These are phyloP conservation scores for Hemiprocne comata DNA, from an alignment of 2,113 vertebrate genomes.

Conservation along the genomic window DNA sequence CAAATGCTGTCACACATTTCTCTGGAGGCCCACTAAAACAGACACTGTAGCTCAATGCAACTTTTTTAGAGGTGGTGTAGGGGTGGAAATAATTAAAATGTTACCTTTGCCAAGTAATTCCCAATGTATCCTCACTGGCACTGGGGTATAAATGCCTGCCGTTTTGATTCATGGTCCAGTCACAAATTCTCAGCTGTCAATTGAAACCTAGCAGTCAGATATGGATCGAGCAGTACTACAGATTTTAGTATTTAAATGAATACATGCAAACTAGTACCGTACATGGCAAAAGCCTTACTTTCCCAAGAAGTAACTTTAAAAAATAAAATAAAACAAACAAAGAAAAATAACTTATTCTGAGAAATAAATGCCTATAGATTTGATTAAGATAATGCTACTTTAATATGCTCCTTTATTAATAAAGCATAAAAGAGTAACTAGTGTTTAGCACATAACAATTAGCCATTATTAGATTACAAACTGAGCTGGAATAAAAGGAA, in stretches of 20 bases:
- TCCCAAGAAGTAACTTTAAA: constrained; percentile 71
- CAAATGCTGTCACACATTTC: constrained; percentile 64
- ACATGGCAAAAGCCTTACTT: constrained; percentile 80
- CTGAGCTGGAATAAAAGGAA: constrained; percentile 81
- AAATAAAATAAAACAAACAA: constrained; percentile 21
- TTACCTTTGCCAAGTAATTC: constrained; percentile 99
- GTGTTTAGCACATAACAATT: constrained; percentile 79
- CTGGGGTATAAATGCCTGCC: constrained; percentile 99
- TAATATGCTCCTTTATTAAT: constrained; percentile 72
- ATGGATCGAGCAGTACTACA: constrained; percentile 96
- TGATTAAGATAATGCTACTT: constrained; percentile 64
- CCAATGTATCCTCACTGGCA: constrained; percentile 99
- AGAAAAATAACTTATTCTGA: constrained; percentile 69
- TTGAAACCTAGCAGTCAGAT: constrained; percentile 99
- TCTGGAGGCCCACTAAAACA: constrained; percentile 69
- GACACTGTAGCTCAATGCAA: constrained; percentile 74
- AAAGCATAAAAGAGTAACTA: constrained; percentile 77
- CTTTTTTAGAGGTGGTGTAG: constrained; percentile 81
- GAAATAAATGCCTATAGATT: constrained; percentile 70
- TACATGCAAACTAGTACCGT: constrained; percentile 86
- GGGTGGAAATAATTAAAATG: constrained; percentile 98
- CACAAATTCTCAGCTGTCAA: constrained; percentile 99
- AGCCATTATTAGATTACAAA: constrained; percentile 79
- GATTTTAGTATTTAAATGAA: constrained; percentile 92
- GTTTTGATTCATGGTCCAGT: constrained; percentile 99